Evolutionary conservation across 1,140 invertebrate genomes (phyloP).

Genomic region (Cyrtorhinus lividipennis): DNA sequence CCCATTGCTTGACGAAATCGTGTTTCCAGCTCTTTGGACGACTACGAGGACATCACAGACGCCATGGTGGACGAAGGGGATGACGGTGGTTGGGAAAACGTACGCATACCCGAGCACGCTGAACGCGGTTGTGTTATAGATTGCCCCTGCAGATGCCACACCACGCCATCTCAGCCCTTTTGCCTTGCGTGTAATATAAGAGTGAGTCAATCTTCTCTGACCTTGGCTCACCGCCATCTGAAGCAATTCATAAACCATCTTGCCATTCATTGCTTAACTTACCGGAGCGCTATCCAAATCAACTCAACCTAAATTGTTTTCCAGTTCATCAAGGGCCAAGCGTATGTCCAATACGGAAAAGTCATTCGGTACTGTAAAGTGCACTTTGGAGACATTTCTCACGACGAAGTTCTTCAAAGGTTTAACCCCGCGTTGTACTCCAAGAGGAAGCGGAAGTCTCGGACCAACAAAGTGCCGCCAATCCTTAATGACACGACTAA

Average conservation of each 20-base stretch:
- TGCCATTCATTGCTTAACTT: background rate
- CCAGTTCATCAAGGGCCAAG: constrained; percentile 15
- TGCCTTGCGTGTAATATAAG: constrained; percentile 13
- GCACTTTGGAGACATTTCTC: constrained; percentile 1
- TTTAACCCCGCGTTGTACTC: constrained; percentile 11
- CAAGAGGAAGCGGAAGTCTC: background rate
- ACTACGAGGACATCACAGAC: constrained; percentile 14
- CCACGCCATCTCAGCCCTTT: background rate
- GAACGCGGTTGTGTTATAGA: background rate
- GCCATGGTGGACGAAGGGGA: background rate
- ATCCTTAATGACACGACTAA: too few relatives aligned
- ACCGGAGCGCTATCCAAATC: too few relatives aligned
- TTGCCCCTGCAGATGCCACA: constrained; percentile 10
- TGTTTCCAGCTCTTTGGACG: constrained; percentile 7
- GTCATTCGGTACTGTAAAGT: constrained; percentile 11
- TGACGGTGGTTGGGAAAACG: constrained; percentile 10
- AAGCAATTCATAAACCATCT: too few relatives aligned
- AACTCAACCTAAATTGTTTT: constrained; percentile 9
- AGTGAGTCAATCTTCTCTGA: background rate
- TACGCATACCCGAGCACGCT: background rate
- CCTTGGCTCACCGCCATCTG: too few relatives aligned
- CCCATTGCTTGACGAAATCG: too few relatives aligned
- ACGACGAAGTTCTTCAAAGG: constrained; percentile 5
- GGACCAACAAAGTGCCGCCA: background rate
- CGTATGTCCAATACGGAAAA: constrained; percentile 16